A percentile compares a stretch with the other conserved stretches of the same genome.
Conservation (phyloP, 1,140 invertebrate genomes). For the Bombus turneri region DNA sequence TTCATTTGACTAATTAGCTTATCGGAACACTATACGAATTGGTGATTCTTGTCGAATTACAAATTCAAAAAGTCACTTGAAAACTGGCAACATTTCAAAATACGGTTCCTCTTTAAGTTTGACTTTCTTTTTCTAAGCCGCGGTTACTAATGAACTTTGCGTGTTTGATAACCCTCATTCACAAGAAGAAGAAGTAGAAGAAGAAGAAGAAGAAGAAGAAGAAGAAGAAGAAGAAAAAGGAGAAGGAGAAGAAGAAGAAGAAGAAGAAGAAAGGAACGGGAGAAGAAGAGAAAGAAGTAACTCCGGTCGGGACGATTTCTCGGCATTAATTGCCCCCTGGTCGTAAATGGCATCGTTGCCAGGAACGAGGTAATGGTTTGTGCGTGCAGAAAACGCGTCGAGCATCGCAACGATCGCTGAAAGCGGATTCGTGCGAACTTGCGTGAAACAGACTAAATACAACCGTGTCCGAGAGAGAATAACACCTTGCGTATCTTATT, state of each 20-base stretch:
- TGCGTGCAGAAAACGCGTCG: constrained; percentile 31
- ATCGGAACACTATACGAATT: too few species aligned
- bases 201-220: too few species aligned
- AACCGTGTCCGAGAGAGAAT: constrained; percentile 17
- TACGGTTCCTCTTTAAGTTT: neutral
- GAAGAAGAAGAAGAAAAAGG: neutral
- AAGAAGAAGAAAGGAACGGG: too few species aligned
- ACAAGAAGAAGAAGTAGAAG: neutral
- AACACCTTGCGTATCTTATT: constrained; percentile 44
- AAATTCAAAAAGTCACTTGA: neutral
- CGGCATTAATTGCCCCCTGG: constrained; percentile 16
- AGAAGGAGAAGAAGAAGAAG: too few species aligned
- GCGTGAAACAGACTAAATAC: constrained; percentile 12
- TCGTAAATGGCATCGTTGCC: constrained; percentile 30
- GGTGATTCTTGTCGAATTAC: too few species aligned
- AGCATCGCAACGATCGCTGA: constrained; percentile 19
- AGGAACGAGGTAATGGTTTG: constrained; percentile 25
- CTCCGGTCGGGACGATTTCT: neutral
- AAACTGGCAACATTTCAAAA: neutral
- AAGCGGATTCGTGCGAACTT: constrained; percentile 23
- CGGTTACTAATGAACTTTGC: neutral
- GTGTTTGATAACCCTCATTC: neutral
- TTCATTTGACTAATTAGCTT: too few species aligned
- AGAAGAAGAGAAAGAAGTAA: neutral
- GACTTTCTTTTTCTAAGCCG: too few species aligned